phyloP scores from a whole-genome alignment of 2,797 vertebrate genomes.

The Falco cherrug region DNA sequence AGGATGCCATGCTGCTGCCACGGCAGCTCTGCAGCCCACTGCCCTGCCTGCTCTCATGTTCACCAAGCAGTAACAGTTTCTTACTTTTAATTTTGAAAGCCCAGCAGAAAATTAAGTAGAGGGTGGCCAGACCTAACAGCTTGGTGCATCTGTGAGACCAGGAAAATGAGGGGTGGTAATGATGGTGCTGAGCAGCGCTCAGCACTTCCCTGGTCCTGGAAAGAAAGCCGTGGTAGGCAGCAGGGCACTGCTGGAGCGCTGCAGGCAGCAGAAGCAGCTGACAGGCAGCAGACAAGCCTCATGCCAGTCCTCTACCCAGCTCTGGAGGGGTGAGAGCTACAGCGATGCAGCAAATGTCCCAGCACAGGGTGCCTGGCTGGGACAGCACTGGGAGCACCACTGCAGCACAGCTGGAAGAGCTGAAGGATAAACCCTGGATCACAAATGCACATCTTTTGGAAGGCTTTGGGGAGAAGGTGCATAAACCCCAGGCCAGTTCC shows the following conservation, averaged over 20 bases:
- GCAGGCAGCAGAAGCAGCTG: not conserved
- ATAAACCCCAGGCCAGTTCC: not conserved
- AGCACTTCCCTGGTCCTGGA: not conserved
- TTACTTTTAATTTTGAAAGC: not conserved
- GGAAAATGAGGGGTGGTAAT: not conserved
- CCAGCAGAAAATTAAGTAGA: not conserved
- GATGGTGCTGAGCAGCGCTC: not conserved
- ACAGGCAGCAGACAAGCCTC: not conserved
- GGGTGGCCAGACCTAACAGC: not conserved
- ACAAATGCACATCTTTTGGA: not conserved
- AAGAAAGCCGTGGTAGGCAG: not conserved
- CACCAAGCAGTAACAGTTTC: not conserved
- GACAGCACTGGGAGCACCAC: not conserved
- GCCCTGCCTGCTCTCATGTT: not conserved
- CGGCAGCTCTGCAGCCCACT: not conserved
- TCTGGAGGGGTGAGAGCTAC: not conserved
- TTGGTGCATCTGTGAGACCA: not conserved
- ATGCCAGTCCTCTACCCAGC: not conserved
- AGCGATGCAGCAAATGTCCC: not conserved
- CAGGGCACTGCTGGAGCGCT: not conserved
- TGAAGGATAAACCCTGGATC: not conserved
- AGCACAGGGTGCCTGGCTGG: not conserved
- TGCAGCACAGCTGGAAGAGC: not conserved
- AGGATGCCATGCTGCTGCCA: not conserved
- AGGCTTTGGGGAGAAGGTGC: not conserved